Percentiles rank a stretch among this genome's conserved stretches.
phyloP scores from a whole-genome alignment of 2,888 invertebrate genomes.

The Emmelina monodactyla region DNA sequence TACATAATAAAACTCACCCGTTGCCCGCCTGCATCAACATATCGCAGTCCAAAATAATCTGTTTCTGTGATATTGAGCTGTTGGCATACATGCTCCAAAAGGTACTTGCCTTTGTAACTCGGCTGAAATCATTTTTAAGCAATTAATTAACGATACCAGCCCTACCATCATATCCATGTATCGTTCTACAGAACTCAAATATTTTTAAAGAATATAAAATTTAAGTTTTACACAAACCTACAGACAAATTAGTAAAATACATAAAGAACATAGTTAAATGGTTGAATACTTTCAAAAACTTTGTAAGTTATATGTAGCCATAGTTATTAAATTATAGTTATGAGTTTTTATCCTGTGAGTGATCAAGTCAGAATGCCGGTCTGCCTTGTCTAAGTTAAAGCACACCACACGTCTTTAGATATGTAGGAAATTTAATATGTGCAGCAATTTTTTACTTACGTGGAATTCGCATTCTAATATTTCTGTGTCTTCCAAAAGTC shows the following conservation, averaged over 20 bases:
- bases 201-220: too few relatives aligned
- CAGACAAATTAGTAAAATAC: constrained; percentile 6
- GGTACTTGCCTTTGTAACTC: constrained; percentile 87
- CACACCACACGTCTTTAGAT: too few relatives aligned
- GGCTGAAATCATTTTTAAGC: constrained; percentile 65
- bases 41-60: constrained; percentile 93
- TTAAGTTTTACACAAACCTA: neutral
- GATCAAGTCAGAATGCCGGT: too few relatives aligned
- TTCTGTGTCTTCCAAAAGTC: constrained; percentile 89
- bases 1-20: constrained; percentile 69
- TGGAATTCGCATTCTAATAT: constrained; percentile 93
- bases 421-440: too few relatives aligned
- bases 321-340: too few relatives aligned
- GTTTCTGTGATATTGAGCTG: constrained; percentile 90
- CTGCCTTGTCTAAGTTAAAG: too few relatives aligned
- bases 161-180: neutral
- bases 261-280: neutral
- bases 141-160: too few relatives aligned
- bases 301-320: too few relatives aligned
- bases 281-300: too few relatives aligned
- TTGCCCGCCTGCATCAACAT: constrained; percentile 88
- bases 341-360: too few relatives aligned
- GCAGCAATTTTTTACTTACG: too few relatives aligned
- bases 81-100: constrained; percentile 90
- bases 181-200: constrained; percentile 2